These are phyloP conservation scores for Fabriciana adippe DNA, from an alignment of 2,888 invertebrate species.

Conservation along the genomic window DNA sequence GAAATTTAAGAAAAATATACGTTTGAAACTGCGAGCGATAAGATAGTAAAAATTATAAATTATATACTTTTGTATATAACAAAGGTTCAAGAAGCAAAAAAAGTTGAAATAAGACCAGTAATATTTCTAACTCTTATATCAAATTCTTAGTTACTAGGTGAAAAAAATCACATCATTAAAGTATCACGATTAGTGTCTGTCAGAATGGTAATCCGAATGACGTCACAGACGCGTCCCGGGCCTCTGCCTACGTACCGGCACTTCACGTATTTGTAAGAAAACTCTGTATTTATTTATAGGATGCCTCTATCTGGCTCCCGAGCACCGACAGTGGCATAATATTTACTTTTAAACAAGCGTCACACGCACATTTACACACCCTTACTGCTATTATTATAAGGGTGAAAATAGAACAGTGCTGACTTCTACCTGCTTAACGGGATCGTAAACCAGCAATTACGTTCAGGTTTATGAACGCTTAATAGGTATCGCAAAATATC, in stretches of 20 bases:
- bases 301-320: constrained; percentile 38
- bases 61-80: too few species aligned
- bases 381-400: constrained; percentile 13
- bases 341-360: constrained; percentile 34
- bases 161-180: background rate
- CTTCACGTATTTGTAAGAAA: constrained; percentile 45
- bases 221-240: constrained; percentile 42
- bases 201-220: constrained; percentile 19
- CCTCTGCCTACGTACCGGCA: constrained; percentile 40
- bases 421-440: constrained; percentile 21
- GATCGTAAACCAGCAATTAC: constrained; percentile 31
- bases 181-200: background rate
- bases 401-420: constrained; percentile 12
- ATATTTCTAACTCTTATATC: too few species aligned
- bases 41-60: too few species aligned
- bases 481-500: constrained; percentile 33
- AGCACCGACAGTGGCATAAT: constrained; percentile 36
- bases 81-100: too few species aligned
- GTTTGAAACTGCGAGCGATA: too few species aligned
- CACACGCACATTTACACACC: constrained; percentile 20
- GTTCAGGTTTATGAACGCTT: constrained; percentile 40
- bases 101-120: too few species aligned
- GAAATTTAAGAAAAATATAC: too few species aligned
- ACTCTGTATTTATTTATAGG: constrained; percentile 47
- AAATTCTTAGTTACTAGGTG: too few species aligned